Evolutionary conservation across 1,140 invertebrate species (phyloP), one percentile per base, ranked within the genome.

Genomic region (Drosophila suzukii): DNA sequence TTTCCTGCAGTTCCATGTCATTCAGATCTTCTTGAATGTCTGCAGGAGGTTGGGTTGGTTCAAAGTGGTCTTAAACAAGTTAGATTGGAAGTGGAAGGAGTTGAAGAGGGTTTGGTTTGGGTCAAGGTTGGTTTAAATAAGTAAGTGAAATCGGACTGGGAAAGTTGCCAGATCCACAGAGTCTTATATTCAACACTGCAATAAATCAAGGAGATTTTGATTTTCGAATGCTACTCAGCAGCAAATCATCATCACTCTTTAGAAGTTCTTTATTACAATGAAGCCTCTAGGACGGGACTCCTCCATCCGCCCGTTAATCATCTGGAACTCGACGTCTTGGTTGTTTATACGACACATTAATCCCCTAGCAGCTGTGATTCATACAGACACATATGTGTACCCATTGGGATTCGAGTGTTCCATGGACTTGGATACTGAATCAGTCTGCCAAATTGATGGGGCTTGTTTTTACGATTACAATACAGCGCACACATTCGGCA

Each of bases 251-350:
- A 17, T 7, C 50, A 24, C 47, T 24, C 55, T 17, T 34, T 3
- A 3, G 27, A 51, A 34, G 4, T 4, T 51, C 32, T 51, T 8
- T 24, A 32, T 51, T 34, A 15, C 4, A 53, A 27, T 30, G 46
- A 43, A 51, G 49, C 39, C 30, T 39, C 46, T 34, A 54, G 32
- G 63, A 13, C 15, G 30, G 24, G 39, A 63, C 41, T 47, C 11
- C 43, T 63, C 70, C 60, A 54, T 68, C 62, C 55, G 68, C 20
- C n/a, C 47, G 56, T 76, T 74, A 78, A 78, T 84, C 81, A 78
- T 81, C 50, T 51, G 17, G 10, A 47, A 43, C 30, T 60, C 24
- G 15, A 55, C 34, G 34, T 27, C 24, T 58, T 7, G 50, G 50
- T 74, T 85, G 73, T 85, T 85, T 81, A 80, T 71, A 34, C 55